Percentiles rank a stretch among this genome's conserved stretches.
These are phyloP conservation scores for Muscicapa comitata DNA, from an alignment of 2,797 vertebrate species.

Conservation along the genomic window DNA sequence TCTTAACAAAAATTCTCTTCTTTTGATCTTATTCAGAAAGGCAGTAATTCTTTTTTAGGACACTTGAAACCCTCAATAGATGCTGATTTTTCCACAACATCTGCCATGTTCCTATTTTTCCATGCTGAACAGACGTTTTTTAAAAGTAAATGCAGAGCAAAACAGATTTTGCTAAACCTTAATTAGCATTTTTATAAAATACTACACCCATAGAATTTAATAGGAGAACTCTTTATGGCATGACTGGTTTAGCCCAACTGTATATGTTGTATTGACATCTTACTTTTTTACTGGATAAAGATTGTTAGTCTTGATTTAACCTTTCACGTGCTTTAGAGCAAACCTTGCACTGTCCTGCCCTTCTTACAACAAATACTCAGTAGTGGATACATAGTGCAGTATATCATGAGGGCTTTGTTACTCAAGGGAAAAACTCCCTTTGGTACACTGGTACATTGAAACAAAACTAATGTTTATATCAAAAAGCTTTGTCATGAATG, in stretches of 20 bases:
- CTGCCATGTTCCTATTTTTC: slow-evolving; percentile 58
- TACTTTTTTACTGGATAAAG: background rate
- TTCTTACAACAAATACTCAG: background rate
- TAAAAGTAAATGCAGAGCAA: slow-evolving; percentile 41
- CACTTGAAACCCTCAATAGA: slow-evolving; percentile 58
- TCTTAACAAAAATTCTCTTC: slow-evolving; percentile 8
- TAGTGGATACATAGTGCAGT: background rate
- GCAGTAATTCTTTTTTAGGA: slow-evolving; percentile 45
- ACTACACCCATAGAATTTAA: slow-evolving; percentile 7
- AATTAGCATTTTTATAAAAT: slow-evolving; percentile 55
- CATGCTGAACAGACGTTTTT: slow-evolving; percentile 59
- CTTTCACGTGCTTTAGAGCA: background rate
- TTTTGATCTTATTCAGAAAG: slow-evolving; percentile 41
- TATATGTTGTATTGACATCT: background rate
- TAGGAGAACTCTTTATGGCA: background rate
- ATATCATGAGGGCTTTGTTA: background rate
- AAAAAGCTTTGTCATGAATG: background rate
- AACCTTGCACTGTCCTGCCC: background rate
- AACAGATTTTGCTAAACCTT: slow-evolving; percentile 44
- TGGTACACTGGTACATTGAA: background rate
- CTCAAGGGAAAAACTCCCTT: background rate
- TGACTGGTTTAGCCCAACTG: background rate
- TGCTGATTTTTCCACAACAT: slow-evolving; percentile 63
- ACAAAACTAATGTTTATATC: background rate
- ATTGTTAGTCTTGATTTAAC: background rate